Evolutionary conservation across 2,113 vertebrate species (phyloP).

Genomic region (Sphaerodactylus townsendi): DNA sequence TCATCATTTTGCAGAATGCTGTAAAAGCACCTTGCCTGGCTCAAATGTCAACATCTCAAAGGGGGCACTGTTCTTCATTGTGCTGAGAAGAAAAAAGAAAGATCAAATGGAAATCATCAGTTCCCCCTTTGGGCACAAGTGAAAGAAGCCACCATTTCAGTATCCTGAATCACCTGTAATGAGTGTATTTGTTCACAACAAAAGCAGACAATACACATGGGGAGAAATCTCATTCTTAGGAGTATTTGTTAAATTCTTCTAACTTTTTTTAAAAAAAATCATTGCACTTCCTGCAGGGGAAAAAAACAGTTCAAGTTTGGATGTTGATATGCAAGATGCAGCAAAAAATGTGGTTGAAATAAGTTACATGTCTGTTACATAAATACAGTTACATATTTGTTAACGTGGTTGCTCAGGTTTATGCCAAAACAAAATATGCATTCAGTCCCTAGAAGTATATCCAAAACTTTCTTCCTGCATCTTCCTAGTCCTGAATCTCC

Average conservation of each 20-base stretch:
- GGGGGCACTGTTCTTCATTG: slow-evolving; percentile 66
- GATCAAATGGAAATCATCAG: slow-evolving; percentile 58
- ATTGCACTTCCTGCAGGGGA: too few relatives aligned
- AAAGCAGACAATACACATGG: neutral
- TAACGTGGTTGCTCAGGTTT: too few relatives aligned
- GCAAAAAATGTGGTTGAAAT: too few relatives aligned
- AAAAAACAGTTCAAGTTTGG: too few relatives aligned
- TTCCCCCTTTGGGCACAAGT: slow-evolving; percentile 27
- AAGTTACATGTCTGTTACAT: too few relatives aligned
- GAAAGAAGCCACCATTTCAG: slow-evolving; percentile 9
- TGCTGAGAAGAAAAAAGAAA: slow-evolving; percentile 31
- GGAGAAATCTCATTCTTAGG: neutral
- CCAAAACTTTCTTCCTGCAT: too few relatives aligned
- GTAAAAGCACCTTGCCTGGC: slow-evolving; percentile 58
- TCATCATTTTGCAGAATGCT: slow-evolving; percentile 66
- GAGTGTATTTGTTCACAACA: slow-evolving; percentile 30
- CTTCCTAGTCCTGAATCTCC: too few relatives aligned
- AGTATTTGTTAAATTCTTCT: neutral
- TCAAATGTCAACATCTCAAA: slow-evolving; percentile 66
- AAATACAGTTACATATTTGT: too few relatives aligned
- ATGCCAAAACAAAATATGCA: too few relatives aligned
- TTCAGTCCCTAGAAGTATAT: too few relatives aligned
- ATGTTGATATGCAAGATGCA: too few relatives aligned
- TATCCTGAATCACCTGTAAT: slow-evolving; percentile 32
- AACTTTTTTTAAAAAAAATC: too few relatives aligned